Conservation (phyloP, 2,797 vertebrate species). For the Chaenodraco wilsoni region DNA sequence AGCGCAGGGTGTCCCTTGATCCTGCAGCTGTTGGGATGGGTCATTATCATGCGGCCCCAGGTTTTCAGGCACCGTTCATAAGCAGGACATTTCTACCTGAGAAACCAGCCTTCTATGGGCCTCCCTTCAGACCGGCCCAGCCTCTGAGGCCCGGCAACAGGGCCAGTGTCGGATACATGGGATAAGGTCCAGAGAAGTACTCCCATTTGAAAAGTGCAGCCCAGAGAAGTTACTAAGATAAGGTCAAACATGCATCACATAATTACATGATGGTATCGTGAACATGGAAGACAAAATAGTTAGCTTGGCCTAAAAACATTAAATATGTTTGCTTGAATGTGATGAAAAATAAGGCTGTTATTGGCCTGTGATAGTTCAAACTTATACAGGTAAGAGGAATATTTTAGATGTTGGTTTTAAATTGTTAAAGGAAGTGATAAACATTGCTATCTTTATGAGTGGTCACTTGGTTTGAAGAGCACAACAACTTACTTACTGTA, state of each 20-base stretch:
- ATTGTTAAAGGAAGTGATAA: constrained; percentile 7
- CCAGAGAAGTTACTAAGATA: constrained; percentile 75
- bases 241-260: constrained; percentile 10
- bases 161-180: constrained; percentile 71
- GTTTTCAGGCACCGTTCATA: constrained; percentile 52
- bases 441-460: neutral
- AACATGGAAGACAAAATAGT: neutral
- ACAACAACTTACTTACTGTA: neutral
- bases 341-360: neutral
- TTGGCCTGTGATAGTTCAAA: neutral
- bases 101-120: constrained; percentile 75
- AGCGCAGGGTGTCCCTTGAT: constrained; percentile 81
- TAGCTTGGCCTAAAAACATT: neutral
- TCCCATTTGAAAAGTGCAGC: constrained; percentile 78
- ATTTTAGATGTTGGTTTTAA: constrained; percentile 10
- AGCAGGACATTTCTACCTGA: constrained; percentile 70
- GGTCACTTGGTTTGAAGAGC: constrained; percentile 30
- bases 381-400: neutral
- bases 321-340: neutral
- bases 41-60: constrained; percentile 49
- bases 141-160: constrained; percentile 78
- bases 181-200: constrained; percentile 80
- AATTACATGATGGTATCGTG: neutral
- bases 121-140: constrained; percentile 83
- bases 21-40: constrained; percentile 53